These are phyloP conservation scores for Girardinus metallicus DNA, from an alignment of 2,797 vertebrate genomes.

Conservation along the genomic window DNA sequence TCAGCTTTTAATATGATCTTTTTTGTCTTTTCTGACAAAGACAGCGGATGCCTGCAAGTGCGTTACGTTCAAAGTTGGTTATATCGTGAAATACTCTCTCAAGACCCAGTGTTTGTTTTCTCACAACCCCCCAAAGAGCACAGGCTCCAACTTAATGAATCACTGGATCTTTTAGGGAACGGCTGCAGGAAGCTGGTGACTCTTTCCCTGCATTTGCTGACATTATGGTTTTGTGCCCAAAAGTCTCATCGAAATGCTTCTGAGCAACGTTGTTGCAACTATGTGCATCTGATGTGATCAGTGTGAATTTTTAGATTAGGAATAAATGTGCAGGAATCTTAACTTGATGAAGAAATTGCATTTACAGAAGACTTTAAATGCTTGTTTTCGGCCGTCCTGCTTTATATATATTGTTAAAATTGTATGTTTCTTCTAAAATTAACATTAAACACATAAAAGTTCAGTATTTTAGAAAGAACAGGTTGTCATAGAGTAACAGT, in stretches of 20 bases:
- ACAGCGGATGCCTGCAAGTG: background rate
- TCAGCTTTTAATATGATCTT: background rate
- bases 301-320: background rate
- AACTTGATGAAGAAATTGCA: background rate
- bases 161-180: background rate
- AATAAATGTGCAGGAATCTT: background rate
- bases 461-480: background rate
- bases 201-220: background rate
- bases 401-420: background rate
- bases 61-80: background rate
- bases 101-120: background rate
- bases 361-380: background rate
- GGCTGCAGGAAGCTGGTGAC: background rate
- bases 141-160: background rate
- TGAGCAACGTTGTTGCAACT: background rate
- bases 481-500: background rate
- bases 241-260: background rate
- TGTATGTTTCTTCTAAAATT: too few species aligned
- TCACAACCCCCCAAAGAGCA: background rate
- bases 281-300: background rate
- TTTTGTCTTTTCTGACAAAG: constrained; percentile 1
- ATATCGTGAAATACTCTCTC: background rate
- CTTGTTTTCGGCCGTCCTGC: background rate
- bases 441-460: background rate
- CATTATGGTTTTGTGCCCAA: background rate